Evolutionary conservation across 2,797 vertebrate species (phyloP).

Genomic region (Rhincodon typus): DNA sequence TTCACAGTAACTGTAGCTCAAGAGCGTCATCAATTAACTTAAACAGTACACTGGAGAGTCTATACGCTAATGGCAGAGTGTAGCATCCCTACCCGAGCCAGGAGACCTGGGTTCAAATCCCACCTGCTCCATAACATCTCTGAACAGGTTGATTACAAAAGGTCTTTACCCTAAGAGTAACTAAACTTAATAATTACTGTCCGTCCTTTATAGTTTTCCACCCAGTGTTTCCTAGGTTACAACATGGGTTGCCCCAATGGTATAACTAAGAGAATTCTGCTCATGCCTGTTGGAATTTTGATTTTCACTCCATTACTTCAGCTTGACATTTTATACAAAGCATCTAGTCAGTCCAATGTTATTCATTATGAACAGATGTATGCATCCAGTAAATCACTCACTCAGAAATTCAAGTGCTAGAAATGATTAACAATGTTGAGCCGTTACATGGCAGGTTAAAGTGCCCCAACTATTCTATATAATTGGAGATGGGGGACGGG

Average conservation of each 20-base stretch:
- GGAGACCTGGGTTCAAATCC: no score
- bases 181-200: not conserved
- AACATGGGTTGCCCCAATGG: not conserved
- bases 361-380: not conserved
- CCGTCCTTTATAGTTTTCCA: not conserved
- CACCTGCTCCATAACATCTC: no score
- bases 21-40: not conserved
- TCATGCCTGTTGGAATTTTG: not conserved
- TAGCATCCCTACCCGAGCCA: no score
- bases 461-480: not conserved
- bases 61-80: no score
- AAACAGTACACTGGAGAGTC: not conserved
- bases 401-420: not conserved
- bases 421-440: not conserved
- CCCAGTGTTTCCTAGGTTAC: not conserved
- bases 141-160: no score
- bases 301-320: not conserved
- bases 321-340: not conserved
- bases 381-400: not conserved
- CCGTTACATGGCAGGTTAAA: not conserved
- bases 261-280: not conserved
- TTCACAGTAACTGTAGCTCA: not conserved
- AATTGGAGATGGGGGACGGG: no score
- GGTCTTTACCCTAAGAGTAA: not conserved
- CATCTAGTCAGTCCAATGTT: not conserved